Base-by-base conservation (phyloP, 2,888 invertebrate genomes). In the Spicauda simplicius region DNA sequence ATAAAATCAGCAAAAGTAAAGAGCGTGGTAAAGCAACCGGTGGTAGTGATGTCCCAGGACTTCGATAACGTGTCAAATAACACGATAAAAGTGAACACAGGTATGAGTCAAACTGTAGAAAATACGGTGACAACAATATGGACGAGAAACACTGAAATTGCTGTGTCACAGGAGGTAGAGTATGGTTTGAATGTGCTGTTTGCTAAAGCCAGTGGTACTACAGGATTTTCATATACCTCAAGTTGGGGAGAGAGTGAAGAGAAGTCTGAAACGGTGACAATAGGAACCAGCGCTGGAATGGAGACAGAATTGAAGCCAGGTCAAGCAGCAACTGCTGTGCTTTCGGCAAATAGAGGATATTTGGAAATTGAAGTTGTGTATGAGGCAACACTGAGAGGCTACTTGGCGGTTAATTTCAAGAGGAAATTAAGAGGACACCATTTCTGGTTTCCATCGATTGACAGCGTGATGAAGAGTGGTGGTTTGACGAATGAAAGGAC, bases 61-160 rank as follows among this genome's bases (percentile, higher is more conserved):
- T 90, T 90, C 20, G 84, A 86, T 7, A 91, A 91, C 64, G 53
- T 64, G 1, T 87, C 84, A 0, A 85, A 85, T 60, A 79, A 77
- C 25, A 80, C 86, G 0, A 77, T 89, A 2, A 90, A 89, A 84
- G 86, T 89, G 0, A 90, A 87, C 53, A 84, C 90, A 0, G 89
- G 86, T 0, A 83, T 91, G 19, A 85, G 81, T 45, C 89, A 90
- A 52, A 77, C 80, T 0, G 83, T 91, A 0, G 86, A 90, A 75
- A 90, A 90, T 18, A 83, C 84, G 0, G 56, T 90, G 1, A 74
- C 87, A 1, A 89, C 86, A 0, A 77, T 75, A 30, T 91, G 91
- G 91, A 76, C 84, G 0, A 80, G 70, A 33, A 81, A 70, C 10
- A 81, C 80, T 16, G 88, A 88, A 62, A 57, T 82, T 0, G 77